Percentiles rank a stretch among this genome's conserved stretches.
Conservation (phyloP, 1,140 invertebrate genomes). For the Drosophila simulans region DNA sequence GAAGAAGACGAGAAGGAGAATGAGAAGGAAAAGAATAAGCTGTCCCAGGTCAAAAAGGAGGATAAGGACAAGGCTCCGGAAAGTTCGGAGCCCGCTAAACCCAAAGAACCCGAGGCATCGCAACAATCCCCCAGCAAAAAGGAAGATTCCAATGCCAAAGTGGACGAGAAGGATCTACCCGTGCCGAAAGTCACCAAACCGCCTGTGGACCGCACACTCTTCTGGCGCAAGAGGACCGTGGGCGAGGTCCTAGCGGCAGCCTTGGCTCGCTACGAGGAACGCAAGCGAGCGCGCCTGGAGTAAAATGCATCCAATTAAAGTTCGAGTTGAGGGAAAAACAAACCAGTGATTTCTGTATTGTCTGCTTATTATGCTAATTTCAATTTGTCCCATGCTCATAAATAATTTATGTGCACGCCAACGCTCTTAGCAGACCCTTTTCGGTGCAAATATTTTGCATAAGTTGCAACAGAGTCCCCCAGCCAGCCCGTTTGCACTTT, state of each 20-base stretch:
- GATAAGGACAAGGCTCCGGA: background rate
- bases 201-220: slow-evolving; percentile 86
- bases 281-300: slow-evolving; percentile 86
- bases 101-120: slow-evolving; percentile 5
- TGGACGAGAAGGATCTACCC: slow-evolving; percentile 16
- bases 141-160: background rate
- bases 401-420: slow-evolving; percentile 29
- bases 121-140: slow-evolving; percentile 4
- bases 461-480: slow-evolving; percentile 35
- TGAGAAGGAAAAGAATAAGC: background rate
- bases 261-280: slow-evolving; percentile 91
- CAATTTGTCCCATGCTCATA: slow-evolving; percentile 44
- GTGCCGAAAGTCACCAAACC: slow-evolving; percentile 33
- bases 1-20: slow-evolving; percentile 70
- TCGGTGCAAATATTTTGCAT: slow-evolving; percentile 65
- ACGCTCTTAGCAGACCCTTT: slow-evolving; percentile 27
- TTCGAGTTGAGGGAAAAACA: slow-evolving; percentile 27
- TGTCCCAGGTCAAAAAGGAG: background rate
- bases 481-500: background rate
- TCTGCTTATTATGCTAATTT: slow-evolving; percentile 61
- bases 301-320: slow-evolving; percentile 53
- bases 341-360: slow-evolving; percentile 48
- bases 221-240: slow-evolving; percentile 94
- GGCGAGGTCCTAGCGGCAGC: slow-evolving; percentile 92
- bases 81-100: slow-evolving; percentile 7